These are phyloP conservation scores for Axea sp. DNA, from an alignment of 2,888 invertebrate species.

Conservation along the genomic window DNA sequence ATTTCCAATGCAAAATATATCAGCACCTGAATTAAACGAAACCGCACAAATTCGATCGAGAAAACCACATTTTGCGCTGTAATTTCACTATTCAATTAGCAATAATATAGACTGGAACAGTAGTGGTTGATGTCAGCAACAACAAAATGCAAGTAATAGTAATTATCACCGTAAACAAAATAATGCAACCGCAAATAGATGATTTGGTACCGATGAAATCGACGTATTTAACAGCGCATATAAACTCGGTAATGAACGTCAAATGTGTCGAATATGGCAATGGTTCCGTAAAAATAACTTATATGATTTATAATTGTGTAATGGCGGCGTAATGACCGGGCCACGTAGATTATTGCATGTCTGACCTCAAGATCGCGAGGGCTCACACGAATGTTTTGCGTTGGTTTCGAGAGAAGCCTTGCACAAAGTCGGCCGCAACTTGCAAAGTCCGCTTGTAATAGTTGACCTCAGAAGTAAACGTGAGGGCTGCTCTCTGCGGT, in stretches of 20 bases:
- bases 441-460: constrained; percentile 65
- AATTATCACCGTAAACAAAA: too few species aligned
- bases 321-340: constrained; percentile 73
- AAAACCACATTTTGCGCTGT: constrained; percentile 3
- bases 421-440: constrained; percentile 67
- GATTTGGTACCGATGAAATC: too few species aligned
- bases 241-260: constrained; percentile 69
- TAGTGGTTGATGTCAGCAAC: too few species aligned
- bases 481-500: constrained; percentile 59
- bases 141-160: too few species aligned
- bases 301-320: constrained; percentile 76
- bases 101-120: constrained; percentile 7
- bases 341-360: constrained; percentile 69
- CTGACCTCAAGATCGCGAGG: constrained; percentile 68
- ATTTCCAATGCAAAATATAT: constrained; percentile 15
- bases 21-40: constrained; percentile 8
- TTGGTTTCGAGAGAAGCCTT: constrained; percentile 58
- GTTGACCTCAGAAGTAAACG: constrained; percentile 67
- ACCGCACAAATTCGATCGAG: constrained; percentile 2
- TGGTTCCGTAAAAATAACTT: constrained; percentile 69
- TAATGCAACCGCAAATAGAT: too few species aligned
- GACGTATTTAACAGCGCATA: too few species aligned
- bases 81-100: constrained; percentile 38
- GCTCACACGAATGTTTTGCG: constrained; percentile 50
- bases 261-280: constrained; percentile 52